Base-by-base conservation (phyloP, 2,888 invertebrate species). In the Drosophila trichaetosa region DNA sequence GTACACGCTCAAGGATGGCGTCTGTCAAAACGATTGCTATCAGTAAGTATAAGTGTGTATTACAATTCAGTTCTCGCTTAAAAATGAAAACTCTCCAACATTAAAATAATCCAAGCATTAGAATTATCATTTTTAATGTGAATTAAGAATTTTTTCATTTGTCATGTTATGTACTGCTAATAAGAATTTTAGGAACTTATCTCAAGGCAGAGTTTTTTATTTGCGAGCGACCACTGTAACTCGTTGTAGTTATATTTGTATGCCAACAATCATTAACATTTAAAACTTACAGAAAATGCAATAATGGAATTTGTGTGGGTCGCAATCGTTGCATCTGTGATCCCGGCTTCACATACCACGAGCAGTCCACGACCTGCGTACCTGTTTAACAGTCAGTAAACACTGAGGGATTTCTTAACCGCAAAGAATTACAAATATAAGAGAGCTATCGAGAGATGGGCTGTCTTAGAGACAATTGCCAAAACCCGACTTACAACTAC, bases 291-390 rank as follows among this genome's bases (percentile, higher is more conserved):
- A 93, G 93, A 81, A 89, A 89, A 77, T 93, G 92, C 74, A 81
- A 85, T 36, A 93, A 93, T 64, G 93, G 93, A 16, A 80, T 92
- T 57, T 93, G 93, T 57, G 74, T 93, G 79, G 69, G 83, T 61
- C 93, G 92, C 0, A 91, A 94, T 74, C 85, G 88, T 4, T 93
- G 93, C 58, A 90, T 92, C 33, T 93, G 93, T 58, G 91, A 93
- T 77, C 79, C 90, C 2, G 93, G 92, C n/a, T 93, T 71, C 49
- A 81, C 76, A 31, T 92, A 93, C 57, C 92, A 93, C 42, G 91
- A 92, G 62, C 90, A 85, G 38, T 90, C 92, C 0, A 89, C 82
- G 21, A 90, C 89, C 60, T 93, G 93, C 75, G 82, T 92, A 54
- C 92, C 92, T 0, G 64, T 78, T 24, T 91, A 68, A 65, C n/a